Evolutionary conservation across 1,140 invertebrate genomes (phyloP).

Genomic region (Caligus rogercresseyi): DNA sequence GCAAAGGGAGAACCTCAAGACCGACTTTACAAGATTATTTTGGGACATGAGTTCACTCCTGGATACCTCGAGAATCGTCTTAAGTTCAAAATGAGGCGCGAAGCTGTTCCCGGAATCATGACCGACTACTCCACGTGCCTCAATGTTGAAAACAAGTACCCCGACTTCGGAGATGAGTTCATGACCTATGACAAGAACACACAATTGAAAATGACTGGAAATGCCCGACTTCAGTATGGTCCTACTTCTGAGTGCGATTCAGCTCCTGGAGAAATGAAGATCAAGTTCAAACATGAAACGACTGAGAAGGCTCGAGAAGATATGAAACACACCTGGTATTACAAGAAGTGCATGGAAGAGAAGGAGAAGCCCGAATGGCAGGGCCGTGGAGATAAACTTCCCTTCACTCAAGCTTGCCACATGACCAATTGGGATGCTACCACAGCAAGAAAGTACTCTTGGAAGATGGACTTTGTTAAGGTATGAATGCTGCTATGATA

Average conservation of each 20-base stretch:
- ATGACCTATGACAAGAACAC: not conserved
- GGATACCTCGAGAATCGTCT: slow-evolving; percentile 4
- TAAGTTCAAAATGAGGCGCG: slow-evolving; percentile 14
- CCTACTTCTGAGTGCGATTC: not conserved
- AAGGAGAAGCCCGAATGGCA: slow-evolving; percentile 7
- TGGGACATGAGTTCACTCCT: slow-evolving; percentile 7
- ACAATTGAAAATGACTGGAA: slow-evolving; percentile 1
- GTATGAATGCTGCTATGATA: not conserved
- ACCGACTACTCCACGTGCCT: slow-evolving; percentile 10
- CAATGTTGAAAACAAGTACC: slow-evolving; percentile 6
- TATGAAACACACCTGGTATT: slow-evolving; percentile 11
- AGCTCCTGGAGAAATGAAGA: slow-evolving; percentile 8
- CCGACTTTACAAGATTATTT: not conserved
- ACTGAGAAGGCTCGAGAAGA: slow-evolving; percentile 5
- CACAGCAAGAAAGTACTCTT: slow-evolving; percentile 20
- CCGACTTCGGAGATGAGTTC: slow-evolving; percentile 14
- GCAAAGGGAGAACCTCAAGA: slow-evolving; percentile 9
- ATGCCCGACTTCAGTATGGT: slow-evolving; percentile 11
- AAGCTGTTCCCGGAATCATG: slow-evolving; percentile 1
- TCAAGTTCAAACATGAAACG: slow-evolving; percentile 11
- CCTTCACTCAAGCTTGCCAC: slow-evolving; percentile 21
- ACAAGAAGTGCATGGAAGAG: slow-evolving; percentile 16
- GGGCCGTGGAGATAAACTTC: not conserved
- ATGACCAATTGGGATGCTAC: slow-evolving; percentile 22
- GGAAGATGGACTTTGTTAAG: slow-evolving; percentile 20